These are phyloP conservation scores for Cyclura pinguis DNA, from an alignment of 2,797 vertebrate genomes.

Conservation along the genomic window DNA sequence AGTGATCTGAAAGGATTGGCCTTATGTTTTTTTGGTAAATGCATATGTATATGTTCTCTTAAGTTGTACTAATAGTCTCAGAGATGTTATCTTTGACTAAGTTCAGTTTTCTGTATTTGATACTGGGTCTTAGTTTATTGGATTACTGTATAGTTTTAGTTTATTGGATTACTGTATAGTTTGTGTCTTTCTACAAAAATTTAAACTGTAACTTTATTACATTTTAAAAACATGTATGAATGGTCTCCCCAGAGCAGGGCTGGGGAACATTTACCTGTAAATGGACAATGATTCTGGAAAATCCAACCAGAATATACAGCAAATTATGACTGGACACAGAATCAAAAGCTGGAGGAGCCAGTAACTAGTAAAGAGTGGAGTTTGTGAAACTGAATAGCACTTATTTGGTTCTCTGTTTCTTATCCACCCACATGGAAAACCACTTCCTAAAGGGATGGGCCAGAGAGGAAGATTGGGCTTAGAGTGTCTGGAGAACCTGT, in stretches of 20 bases:
- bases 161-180: not conserved
- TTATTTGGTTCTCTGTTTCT: too few relatives aligned
- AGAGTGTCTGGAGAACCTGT: too few relatives aligned
- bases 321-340: not conserved
- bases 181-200: not conserved
- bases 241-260: not conserved
- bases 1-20: too few relatives aligned
- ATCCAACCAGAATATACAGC: not conserved
- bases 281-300: not conserved
- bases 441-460: too few relatives aligned
- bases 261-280: not conserved
- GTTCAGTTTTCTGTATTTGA: not conserved
- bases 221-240: not conserved
- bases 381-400: too few relatives aligned
- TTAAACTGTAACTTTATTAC: not conserved
- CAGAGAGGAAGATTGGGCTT: too few relatives aligned
- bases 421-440: too few relatives aligned
- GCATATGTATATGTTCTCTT: not conserved
- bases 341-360: too few relatives aligned
- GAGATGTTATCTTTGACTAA: not conserved
- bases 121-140: not conserved
- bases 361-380: too few relatives aligned
- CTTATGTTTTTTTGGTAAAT: too few relatives aligned
- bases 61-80: not conserved
- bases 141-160: too few relatives aligned